Base-by-base conservation (phyloP, 2,888 invertebrate genomes). In the Neria commutata region DNA sequence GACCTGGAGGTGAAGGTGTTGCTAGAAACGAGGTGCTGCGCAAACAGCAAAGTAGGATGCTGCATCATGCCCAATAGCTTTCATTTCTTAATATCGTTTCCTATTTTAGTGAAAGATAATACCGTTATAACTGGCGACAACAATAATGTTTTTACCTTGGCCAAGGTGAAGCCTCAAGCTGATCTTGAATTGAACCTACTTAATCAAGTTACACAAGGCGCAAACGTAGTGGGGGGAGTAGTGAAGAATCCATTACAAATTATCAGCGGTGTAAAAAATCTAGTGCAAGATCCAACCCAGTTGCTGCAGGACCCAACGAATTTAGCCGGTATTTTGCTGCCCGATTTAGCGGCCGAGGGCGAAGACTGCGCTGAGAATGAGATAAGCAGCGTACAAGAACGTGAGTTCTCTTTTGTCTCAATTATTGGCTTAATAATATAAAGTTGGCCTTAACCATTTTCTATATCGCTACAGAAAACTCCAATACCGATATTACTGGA, bases 401-500 rank as follows among this genome's bases (percentile, higher is more conserved):
- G 50, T 50, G n/a, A 26, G 50, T 21, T 17, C 25, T 8, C 33
- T 17, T 14, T 1, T 21, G 8, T 14, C 1, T 33, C 33, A 14
- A 8, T 14, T 14, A 10, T 33, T 33, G 8, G 8, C 33, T 14
- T 14, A 8, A 14, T 33, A 14, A 33, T 14, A 33, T 33, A 10
- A 33, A 33, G 8, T 14, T 14, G 14, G 33, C 10, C 10, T 45
- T 29, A 3, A 14, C 29, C 6, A 11, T 8, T 29, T 11, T 29
- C 29, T 29, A 29, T 29, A 29, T 6, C 19, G 21, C 46, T 47
- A 2, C 29, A 55, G 46, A 33, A 21, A 55, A 17, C 5, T 55
- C 40, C 14, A 40, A n/a, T 33, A 34, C 23, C 8, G 54, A 33
- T 34, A 64, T 61, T n/a, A 40, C 21, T 2, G 65, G 62, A 1